A percentile compares a stretch with the other conserved stretches of the same genome.
Evolutionary conservation across 2,797 vertebrate genomes (phyloP).

Genomic region (Podarcis lilfordi): DNA sequence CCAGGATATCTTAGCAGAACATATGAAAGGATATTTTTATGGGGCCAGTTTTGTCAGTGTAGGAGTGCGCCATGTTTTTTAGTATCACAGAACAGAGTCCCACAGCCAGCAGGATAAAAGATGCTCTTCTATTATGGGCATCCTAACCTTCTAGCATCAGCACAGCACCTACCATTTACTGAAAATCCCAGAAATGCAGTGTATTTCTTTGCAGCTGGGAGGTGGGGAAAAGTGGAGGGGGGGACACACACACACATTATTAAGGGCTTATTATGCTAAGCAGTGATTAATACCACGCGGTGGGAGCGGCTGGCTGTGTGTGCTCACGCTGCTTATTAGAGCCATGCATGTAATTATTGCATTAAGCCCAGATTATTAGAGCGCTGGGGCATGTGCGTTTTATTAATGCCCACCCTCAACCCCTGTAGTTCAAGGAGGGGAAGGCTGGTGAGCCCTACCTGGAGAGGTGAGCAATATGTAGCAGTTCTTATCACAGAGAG

Average conservation of each 20-base stretch:
- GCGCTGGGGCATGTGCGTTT: not conserved
- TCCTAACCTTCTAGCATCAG: not conserved
- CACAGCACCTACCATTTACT: not conserved
- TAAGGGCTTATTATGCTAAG: conserved; percentile 35
- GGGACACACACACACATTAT: not conserved
- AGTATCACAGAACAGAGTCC: not conserved
- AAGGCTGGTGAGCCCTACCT: not conserved
- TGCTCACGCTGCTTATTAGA: conserved; percentile 28
- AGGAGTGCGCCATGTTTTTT: not conserved
- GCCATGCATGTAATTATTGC: conserved; percentile 41
- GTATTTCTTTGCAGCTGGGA: not conserved
- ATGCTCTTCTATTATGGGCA: not conserved
- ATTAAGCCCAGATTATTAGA: conserved; percentile 37
- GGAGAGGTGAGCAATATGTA: not conserved
- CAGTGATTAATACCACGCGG: conserved; percentile 25
- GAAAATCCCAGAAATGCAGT: not conserved
- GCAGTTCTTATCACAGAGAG: not conserved
- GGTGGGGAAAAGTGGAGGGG: not conserved
- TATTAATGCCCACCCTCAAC: conserved; percentile 8
- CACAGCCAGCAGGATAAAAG: not conserved
- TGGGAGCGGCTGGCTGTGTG: conserved; percentile 14
- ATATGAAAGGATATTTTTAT: not conserved
- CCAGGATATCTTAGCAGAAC: not conserved
- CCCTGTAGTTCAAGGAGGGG: not conserved
- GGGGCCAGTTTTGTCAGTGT: not conserved